These are phyloP conservation scores for Osedax frankpressi DNA, from an alignment of 2,888 invertebrate species.

Conservation along the genomic window DNA sequence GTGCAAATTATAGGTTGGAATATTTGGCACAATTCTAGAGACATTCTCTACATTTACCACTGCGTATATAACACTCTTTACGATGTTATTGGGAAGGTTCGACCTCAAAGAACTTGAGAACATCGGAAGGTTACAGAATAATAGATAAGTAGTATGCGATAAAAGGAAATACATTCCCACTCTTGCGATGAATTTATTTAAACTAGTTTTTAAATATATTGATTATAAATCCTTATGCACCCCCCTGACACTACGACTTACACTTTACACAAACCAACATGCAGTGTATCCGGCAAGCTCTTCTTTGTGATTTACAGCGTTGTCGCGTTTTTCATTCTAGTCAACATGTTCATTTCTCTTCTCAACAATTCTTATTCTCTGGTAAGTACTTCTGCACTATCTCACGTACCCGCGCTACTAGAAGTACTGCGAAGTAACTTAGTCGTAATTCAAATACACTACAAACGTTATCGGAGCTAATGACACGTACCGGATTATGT, in stretches of 20 bases:
- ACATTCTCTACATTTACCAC: slow-evolving; percentile 24
- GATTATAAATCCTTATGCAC: too few species aligned
- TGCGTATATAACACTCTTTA: slow-evolving; percentile 25
- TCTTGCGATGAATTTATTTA: too few species aligned
- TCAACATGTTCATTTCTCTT: slow-evolving; percentile 28
- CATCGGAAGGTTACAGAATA: slow-evolving; percentile 11
- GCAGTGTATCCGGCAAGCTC: slow-evolving; percentile 19
- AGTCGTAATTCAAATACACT: too few species aligned
- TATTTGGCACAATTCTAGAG: slow-evolving; percentile 22
- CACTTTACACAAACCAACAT: too few species aligned
- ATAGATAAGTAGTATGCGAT: too few species aligned
- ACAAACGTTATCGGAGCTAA: too few species aligned
- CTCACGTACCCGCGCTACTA: background rate
- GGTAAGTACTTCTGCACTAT: too few species aligned
- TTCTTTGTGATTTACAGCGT: slow-evolving; percentile 25
- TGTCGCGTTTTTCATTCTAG: slow-evolving; percentile 26
- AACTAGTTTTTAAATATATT: too few species aligned
- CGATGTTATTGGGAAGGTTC: slow-evolving; percentile 29
- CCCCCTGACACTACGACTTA: too few species aligned
- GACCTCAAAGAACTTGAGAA: slow-evolving; percentile 25
- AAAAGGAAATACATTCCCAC: too few species aligned
- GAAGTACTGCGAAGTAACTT: background rate
- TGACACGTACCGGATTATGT: too few species aligned
- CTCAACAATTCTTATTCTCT: background rate
- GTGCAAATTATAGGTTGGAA: background rate